Conservation (phyloP, 2,113 vertebrate species). For the Callopanchax toddi region DNA sequence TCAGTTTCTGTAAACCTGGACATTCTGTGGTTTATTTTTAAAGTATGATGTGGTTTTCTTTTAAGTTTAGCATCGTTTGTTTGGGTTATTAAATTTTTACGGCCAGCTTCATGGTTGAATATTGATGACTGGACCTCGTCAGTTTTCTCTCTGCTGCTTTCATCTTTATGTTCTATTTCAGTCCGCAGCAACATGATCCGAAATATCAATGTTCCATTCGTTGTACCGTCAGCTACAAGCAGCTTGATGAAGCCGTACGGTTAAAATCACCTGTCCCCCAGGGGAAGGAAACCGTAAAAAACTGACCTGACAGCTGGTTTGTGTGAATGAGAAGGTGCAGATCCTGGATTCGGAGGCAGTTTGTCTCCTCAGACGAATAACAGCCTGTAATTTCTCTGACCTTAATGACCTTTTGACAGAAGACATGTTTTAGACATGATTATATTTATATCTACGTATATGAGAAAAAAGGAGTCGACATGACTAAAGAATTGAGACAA, state of each 20-base stretch:
- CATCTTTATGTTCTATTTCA: slow-evolving; percentile 72
- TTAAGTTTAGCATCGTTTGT: slow-evolving; percentile 4
- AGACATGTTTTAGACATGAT: not conserved
- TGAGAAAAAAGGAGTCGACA: not conserved
- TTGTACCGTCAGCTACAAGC: slow-evolving; percentile 59
- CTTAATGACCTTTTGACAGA: not conserved
- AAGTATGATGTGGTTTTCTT: too few relatives aligned
- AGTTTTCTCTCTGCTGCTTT: slow-evolving; percentile 37
- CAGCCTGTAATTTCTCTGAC: not conserved
- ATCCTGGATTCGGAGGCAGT: slow-evolving; percentile 10
- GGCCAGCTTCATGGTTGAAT: slow-evolving; percentile 17
- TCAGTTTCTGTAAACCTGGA: not conserved
- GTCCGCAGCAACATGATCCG: slow-evolving; percentile 59
- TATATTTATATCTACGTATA: too few relatives aligned
- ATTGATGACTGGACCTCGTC: not conserved
- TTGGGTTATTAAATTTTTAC: slow-evolving; percentile 20
- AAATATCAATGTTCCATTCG: slow-evolving; percentile 66
- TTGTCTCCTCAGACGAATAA: slow-evolving; percentile 25
- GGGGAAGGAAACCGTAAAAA: slow-evolving; percentile 4
- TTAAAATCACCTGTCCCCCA: slow-evolving; percentile 36
- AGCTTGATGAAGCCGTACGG: slow-evolving; percentile 52
- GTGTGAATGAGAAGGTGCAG: slow-evolving; percentile 35
- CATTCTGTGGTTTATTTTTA: not conserved
- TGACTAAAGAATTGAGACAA: not conserved
- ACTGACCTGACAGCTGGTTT: slow-evolving; percentile 36